Conservation (phyloP, 2,113 vertebrate species). For the cattle (Bos taurus) region DNA sequence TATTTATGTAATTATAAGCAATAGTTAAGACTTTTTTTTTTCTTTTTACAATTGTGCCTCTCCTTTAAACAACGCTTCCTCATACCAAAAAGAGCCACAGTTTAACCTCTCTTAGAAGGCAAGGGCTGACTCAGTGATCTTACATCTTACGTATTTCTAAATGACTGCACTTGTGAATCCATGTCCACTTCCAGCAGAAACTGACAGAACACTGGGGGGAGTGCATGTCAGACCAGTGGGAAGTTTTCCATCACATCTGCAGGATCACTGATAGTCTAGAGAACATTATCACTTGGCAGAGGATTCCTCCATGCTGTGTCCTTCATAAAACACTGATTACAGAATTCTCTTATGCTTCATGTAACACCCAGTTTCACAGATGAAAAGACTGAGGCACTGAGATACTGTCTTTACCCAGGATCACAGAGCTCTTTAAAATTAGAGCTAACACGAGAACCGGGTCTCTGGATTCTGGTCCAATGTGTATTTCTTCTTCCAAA, state of each 20-base stretch:
- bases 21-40: background rate
- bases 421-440: background rate
- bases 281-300: background rate
- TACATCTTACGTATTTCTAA: background rate
- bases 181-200: background rate
- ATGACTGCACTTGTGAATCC: background rate
- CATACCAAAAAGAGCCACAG: background rate
- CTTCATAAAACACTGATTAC: background rate
- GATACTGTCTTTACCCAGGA: background rate
- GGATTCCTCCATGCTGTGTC: background rate
- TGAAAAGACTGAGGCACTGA: background rate
- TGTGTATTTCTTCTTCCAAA: background rate
- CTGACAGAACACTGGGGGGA: background rate
- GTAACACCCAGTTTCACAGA: background rate
- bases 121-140: background rate
- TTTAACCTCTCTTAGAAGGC: background rate
- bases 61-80: background rate
- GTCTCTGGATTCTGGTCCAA: background rate
- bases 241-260: background rate
- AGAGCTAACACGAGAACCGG: background rate
- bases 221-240: background rate
- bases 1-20: background rate
- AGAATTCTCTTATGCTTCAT: background rate
- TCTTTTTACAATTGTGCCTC: background rate
- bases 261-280: background rate